Evolutionary conservation across 2,113 vertebrate species (phyloP), one percentile per base, ranked within the genome.

Genomic region (Pitta sordida): DNA sequence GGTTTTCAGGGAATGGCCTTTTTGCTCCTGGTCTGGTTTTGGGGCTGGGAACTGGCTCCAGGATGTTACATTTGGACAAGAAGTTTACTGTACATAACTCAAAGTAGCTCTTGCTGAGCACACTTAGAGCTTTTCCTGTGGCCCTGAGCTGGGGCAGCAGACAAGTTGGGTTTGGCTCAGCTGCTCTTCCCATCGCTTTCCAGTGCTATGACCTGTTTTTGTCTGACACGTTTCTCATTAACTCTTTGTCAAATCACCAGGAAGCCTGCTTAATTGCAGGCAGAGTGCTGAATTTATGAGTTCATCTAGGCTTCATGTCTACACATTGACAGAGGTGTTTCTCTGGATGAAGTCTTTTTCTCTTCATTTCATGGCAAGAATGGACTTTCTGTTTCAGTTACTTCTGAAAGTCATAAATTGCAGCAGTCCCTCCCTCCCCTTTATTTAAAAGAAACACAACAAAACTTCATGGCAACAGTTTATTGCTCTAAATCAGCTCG

Each of bases 371-470:
- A 1, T 48, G 91, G 73, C 81, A 90, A 97, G 97, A 97, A 97
- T 80, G 94, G 96, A 83, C 95, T 96, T 96, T 97, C 96, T 97
- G 96, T 96, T 95, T 93, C 77, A 80, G 86, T 90, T 78, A 39
- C 88, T 95, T 82, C 29, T 81, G 83, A 86, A 85, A 46, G 46
- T 83, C 93, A n/a, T 96, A 96, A 91, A 96, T 96, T 71, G 53
- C 60, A 79, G 52, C 59, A 15, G 49, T 17, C 44, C 52, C 81
- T 94, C 91, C 93, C 58, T 87, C 88, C 67, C 83, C 71, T 91
- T 95, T 95, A 94, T 95, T 95, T 92, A 63, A 86, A 86, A 91
- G 78, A 89, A 90, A 74, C 90, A 85, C 87, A 79, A 73, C 90
- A 43, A 56, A 49, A 93, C 94, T 87, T 80, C 75, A 88, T 64